phyloP scores from a whole-genome alignment of 2,797 vertebrate species.

The Spea hammondii region DNA sequence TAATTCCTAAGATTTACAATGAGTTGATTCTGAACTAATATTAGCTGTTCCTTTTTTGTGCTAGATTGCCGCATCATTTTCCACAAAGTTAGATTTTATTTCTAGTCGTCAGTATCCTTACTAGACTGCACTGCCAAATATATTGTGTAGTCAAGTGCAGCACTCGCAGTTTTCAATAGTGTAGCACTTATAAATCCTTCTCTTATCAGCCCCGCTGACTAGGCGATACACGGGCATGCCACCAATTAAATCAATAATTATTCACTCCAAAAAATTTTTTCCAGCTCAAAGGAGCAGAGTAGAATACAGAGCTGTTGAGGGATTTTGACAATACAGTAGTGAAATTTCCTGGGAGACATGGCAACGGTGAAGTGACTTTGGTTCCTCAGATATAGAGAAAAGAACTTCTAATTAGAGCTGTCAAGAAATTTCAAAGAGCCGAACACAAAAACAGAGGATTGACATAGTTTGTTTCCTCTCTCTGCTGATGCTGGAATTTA shows the following conservation, averaged over 20 bases:
- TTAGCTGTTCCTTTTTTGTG: no score
- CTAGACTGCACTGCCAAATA: conserved; percentile 6
- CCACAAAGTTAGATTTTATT: no score
- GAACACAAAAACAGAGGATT: conserved; percentile 31
- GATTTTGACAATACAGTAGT: conserved; percentile 49
- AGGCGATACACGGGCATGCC: conserved; percentile 30
- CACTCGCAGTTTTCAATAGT: background rate
- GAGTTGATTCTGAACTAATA: no score
- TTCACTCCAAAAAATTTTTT: conserved; percentile 49
- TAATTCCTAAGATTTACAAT: no score
- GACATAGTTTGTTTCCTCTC: conserved; percentile 23
- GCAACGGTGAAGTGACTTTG: conserved; percentile 43
- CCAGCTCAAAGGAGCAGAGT: conserved; percentile 44
- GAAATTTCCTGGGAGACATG: conserved; percentile 47
- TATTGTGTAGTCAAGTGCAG: conserved; percentile 5
- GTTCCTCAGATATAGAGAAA: conserved; percentile 33
- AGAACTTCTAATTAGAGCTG: conserved; percentile 52
- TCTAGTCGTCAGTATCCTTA: background rate
- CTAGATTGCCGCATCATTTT: no score
- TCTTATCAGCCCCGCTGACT: conserved; percentile 31
- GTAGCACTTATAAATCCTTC: conserved; percentile 22
- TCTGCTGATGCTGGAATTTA: conserved; percentile 16
- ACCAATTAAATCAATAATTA: conserved; percentile 51
- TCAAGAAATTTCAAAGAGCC: conserved; percentile 45
- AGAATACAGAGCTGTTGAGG: conserved; percentile 39